phyloP scores from a whole-genome alignment of 2,888 invertebrate genomes.

The Phorcus lineatus region DNA sequence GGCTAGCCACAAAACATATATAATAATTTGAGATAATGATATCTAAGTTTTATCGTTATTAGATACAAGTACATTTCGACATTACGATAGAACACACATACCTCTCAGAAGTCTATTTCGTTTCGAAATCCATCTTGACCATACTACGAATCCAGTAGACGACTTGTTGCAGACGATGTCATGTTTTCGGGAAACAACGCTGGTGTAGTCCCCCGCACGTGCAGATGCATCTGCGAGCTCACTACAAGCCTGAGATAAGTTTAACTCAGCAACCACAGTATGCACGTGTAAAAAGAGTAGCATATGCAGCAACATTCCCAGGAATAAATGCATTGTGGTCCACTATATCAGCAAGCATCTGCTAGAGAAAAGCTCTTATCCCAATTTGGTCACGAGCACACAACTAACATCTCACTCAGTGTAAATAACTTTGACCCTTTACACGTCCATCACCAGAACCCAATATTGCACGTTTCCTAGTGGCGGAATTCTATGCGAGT shows the following conservation, averaged over 20 bases:
- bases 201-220: background rate
- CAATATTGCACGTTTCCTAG: background rate
- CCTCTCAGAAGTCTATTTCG: background rate
- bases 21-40: no score
- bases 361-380: background rate
- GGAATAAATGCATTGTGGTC: background rate
- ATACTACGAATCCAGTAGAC: background rate
- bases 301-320: background rate
- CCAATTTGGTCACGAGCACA: background rate
- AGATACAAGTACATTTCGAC: no score
- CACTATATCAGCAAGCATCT: background rate
- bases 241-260: background rate
- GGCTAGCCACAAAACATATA: no score
- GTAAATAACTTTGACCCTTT: slow-evolving; percentile 1
- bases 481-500: background rate
- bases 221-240: background rate
- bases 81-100: background rate
- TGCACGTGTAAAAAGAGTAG: background rate
- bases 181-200: background rate
- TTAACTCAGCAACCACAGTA: background rate
- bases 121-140: background rate
- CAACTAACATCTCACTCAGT: background rate
- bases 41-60: no score
- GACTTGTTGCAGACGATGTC: background rate
- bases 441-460: background rate